Percentiles rank a stretch among this genome's conserved stretches.
Conservation (phyloP, 2,888 invertebrate species). For the Strigamia transsilvanica region DNA sequence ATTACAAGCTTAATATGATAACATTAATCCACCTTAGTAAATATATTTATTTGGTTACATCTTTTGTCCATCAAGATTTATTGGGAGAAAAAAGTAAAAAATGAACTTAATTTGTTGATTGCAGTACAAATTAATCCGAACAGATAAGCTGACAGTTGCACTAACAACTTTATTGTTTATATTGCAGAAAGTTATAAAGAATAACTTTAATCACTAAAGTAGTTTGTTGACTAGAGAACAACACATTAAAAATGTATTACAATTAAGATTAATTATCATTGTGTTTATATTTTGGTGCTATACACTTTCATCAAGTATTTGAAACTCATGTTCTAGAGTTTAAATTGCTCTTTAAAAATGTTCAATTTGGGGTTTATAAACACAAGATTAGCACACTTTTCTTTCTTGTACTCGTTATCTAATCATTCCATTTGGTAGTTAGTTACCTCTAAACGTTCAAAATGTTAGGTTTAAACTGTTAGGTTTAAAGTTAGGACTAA, state of each 20-base stretch:
- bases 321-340: too few relatives aligned
- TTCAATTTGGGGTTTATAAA: too few relatives aligned
- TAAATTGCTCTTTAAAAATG: too few relatives aligned
- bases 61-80: not conserved
- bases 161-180: constrained; percentile 6
- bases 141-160: not conserved
- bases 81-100: not conserved
- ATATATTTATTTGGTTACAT: not conserved
- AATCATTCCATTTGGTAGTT: too few relatives aligned
- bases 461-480: too few relatives aligned
- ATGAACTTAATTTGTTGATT: too few relatives aligned
- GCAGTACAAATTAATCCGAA: not conserved
- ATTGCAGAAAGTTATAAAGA: not conserved
- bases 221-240: not conserved
- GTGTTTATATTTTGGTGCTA: not conserved
- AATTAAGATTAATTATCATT: not conserved
- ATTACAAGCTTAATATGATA: not conserved
- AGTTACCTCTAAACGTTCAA: not conserved
- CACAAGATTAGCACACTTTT: too few relatives aligned
- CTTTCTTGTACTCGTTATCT: too few relatives aligned
- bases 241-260: constrained; percentile 6
- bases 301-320: too few relatives aligned
- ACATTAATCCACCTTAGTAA: not conserved
- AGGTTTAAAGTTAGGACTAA: too few relatives aligned
- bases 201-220: not conserved